Percentiles rank a stretch among this genome's conserved stretches.
phyloP scores from a whole-genome alignment of 92 coral and sea anemone species.

The Chrysogorgia sp. region DNA sequence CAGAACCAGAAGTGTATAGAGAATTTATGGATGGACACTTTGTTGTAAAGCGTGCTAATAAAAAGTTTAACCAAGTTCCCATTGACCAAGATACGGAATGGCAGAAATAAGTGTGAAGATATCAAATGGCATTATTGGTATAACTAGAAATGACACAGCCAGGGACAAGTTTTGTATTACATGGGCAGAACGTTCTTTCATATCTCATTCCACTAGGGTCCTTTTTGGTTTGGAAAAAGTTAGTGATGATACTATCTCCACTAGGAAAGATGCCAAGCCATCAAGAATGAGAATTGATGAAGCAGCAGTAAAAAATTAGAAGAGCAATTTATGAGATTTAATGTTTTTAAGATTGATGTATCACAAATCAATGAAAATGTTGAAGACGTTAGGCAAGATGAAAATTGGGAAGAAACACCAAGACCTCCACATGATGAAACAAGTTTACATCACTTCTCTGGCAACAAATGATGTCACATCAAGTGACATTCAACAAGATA shows the following conservation, averaged over 20 bases:
- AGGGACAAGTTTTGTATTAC: conserved; percentile 19
- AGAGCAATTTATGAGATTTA: conserved; percentile 12
- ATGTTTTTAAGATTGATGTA: conserved; percentile 9
- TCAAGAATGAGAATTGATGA: conserved; percentile 1
- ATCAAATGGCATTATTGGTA: conserved; percentile 19
- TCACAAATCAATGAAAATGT: not conserved
- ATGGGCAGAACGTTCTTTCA: conserved; percentile 14
- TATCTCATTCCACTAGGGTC: conserved; percentile 17
- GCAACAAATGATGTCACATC: conserved; percentile 22
- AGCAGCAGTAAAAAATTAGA: not conserved
- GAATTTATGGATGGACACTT: conserved; percentile 13
- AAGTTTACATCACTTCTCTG: not conserved
- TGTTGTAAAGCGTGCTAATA: not conserved
- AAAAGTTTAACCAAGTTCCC: not conserved
- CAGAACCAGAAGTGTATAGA: not conserved
- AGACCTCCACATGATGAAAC: not conserved
- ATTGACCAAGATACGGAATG: conserved; percentile 8
- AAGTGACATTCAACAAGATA: not conserved
- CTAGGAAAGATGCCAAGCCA: conserved; percentile 25
- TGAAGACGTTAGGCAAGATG: not conserved
- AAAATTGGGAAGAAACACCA: not conserved
- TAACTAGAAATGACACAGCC: no score
- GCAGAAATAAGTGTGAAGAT: conserved; percentile 15
- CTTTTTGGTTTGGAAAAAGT: conserved; percentile 1
- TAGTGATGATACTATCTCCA: not conserved